These are phyloP conservation scores for Bos javanicus DNA, from an alignment of 2,113 vertebrate species.

Conservation along the genomic window DNA sequence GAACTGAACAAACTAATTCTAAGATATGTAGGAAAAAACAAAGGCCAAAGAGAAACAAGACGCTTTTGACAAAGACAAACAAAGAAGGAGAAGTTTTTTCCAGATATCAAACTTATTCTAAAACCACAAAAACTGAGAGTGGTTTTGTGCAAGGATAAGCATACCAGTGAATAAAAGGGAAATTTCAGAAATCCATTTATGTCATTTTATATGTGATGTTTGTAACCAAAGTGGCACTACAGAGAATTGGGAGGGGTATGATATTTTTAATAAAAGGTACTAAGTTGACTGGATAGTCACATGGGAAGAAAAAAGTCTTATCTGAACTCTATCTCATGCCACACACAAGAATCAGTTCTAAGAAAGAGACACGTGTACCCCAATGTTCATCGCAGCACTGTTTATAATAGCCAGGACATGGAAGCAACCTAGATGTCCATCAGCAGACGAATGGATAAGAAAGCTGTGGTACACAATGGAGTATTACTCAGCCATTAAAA, in stretches of 20 bases:
- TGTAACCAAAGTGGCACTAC: neutral
- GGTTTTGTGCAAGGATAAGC: neutral
- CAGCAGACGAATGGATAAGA: too few species aligned
- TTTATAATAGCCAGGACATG: too few species aligned
- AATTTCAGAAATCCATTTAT: neutral
- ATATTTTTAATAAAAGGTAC: neutral
- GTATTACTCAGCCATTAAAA: too few species aligned
- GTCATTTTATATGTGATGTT: neutral
- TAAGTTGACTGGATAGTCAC: neutral
- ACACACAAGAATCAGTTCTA: neutral
- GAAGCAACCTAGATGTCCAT: too few species aligned
- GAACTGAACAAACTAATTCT: conserved; percentile 8
- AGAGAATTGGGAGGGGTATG: neutral
- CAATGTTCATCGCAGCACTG: too few species aligned
- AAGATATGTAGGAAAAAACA: conserved; percentile 3
- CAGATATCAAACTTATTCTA: conserved; percentile 2
- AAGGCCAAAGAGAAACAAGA: neutral
- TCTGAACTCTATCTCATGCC: neutral
- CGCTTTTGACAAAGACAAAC: neutral
- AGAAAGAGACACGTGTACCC: neutral
- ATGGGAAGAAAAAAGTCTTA: neutral
- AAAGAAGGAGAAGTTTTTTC: neutral
- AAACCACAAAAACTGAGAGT: conserved; percentile 15
- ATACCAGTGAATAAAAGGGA: neutral
- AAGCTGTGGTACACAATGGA: too few species aligned